Evolutionary conservation across 2,113 vertebrate species (phyloP).

Genomic region (Rhea americana): DNA sequence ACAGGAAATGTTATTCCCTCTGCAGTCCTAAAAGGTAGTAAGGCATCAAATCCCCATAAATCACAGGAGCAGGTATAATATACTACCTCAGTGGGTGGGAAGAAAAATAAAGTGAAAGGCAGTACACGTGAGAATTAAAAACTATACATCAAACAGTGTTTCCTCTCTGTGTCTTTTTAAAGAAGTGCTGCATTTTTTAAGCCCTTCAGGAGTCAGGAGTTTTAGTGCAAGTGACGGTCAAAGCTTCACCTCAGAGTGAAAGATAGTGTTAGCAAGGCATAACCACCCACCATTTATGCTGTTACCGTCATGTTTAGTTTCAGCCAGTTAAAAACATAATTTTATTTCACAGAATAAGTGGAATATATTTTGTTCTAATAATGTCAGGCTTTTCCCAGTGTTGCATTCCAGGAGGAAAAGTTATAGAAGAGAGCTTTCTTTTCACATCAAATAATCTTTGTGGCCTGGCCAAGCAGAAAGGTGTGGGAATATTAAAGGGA

Average conservation of each 20-base stretch:
- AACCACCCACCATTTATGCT: not conserved
- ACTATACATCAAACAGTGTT: not conserved
- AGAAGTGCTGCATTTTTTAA: not conserved
- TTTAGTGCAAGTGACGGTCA: not conserved
- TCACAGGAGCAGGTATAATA: not conserved
- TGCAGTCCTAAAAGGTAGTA: not conserved
- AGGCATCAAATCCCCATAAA: not conserved
- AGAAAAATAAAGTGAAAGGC: not conserved
- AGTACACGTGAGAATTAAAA: not conserved
- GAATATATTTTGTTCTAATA: not conserved
- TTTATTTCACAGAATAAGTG: not conserved
- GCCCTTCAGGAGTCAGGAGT: not conserved
- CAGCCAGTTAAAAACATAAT: not conserved
- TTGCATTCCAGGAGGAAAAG: not conserved
- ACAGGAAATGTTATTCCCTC: not conserved
- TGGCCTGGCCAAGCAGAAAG: not conserved
- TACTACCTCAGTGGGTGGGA: not conserved
- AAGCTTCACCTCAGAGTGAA: not conserved
- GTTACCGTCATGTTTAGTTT: not conserved
- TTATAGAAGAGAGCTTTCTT: not conserved
- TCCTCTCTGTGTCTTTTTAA: not conserved
- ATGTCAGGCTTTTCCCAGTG: not conserved
- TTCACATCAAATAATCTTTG: not conserved
- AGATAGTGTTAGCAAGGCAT: not conserved
- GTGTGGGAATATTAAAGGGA: not conserved